Evolutionary conservation across 2,888 invertebrate species (phyloP).

Genomic region (Pammene aurita): DNA sequence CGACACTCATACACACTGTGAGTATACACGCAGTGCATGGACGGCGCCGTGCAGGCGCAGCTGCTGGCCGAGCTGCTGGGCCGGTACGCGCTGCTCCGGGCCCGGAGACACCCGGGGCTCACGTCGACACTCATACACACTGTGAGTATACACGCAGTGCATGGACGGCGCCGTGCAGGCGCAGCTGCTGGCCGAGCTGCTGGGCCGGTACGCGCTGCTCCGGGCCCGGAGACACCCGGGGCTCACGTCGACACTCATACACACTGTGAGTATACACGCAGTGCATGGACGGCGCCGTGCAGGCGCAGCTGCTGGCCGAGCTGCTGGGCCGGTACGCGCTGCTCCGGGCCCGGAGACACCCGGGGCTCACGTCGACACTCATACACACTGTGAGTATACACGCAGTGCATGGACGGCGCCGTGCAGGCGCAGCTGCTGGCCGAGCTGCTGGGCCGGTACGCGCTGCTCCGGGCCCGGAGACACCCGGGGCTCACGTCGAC

Average conservation of each 20-base stretch:
- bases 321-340: constrained; percentile 96
- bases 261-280: constrained; percentile 87
- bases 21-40: constrained; percentile 85
- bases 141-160: constrained; percentile 88
- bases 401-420: constrained; percentile 96
- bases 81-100: constrained; percentile 95
- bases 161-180: constrained; percentile 98
- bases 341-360: constrained; percentile 95
- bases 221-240: constrained; percentile 92
- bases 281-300: constrained; percentile 96
- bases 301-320: constrained; percentile 97
- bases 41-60: constrained; percentile 97
- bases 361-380: constrained; percentile 79
- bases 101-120: constrained; percentile 89
- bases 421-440: constrained; percentile 92
- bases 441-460: constrained; percentile 94
- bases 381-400: constrained; percentile 82
- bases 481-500: constrained; percentile 84
- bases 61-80: constrained; percentile 96
- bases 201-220: constrained; percentile 97
- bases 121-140: constrained; percentile 83
- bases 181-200: constrained; percentile 96
- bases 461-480: constrained; percentile 95
- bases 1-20: constrained; percentile 82
- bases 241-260: constrained; percentile 81